Conservation (phyloP, 1,140 invertebrate species). For the Gryon sp. region DNA sequence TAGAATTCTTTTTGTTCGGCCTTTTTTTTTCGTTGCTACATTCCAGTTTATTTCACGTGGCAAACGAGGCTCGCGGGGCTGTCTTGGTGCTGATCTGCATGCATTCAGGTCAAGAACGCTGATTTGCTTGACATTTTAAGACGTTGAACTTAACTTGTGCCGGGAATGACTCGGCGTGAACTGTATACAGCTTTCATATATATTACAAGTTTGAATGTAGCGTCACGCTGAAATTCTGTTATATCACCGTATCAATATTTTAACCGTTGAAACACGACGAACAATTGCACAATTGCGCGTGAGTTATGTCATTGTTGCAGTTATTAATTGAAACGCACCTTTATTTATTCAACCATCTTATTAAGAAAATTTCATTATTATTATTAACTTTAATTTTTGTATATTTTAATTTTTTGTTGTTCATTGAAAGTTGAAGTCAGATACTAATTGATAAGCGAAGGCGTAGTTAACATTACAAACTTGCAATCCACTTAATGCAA, state of each 20-base stretch:
- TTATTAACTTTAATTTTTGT: not conserved
- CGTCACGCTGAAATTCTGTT: constrained; percentile 38
- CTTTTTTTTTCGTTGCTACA: too few species aligned
- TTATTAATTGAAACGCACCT: constrained; percentile 24
- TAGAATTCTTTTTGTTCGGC: too few species aligned
- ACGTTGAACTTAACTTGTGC: constrained; percentile 51
- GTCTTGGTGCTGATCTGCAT: constrained; percentile 60
- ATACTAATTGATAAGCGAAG: too few species aligned
- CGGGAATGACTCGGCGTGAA: constrained; percentile 27
- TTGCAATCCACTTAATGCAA: too few species aligned
- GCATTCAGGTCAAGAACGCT: constrained; percentile 75
- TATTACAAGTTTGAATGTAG: constrained; percentile 11
- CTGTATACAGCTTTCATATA: constrained; percentile 46
- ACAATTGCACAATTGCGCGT: constrained; percentile 42
- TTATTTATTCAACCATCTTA: constrained; percentile 30
- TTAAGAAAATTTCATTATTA: too few species aligned
- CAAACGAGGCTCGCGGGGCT: constrained; percentile 42
- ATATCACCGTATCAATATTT: constrained; percentile 29
- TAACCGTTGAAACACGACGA: constrained; percentile 24
- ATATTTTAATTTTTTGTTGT: constrained; percentile 26
- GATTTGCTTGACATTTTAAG: constrained; percentile 64
- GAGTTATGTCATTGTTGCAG: constrained; percentile 7
- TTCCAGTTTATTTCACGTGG: constrained; percentile 44
- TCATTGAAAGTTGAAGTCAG: too few species aligned
- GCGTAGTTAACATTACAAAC: too few species aligned